These are phyloP conservation scores for Ectemnius cavifrons DNA, from an alignment of 2,888 invertebrate genomes.

Conservation along the genomic window DNA sequence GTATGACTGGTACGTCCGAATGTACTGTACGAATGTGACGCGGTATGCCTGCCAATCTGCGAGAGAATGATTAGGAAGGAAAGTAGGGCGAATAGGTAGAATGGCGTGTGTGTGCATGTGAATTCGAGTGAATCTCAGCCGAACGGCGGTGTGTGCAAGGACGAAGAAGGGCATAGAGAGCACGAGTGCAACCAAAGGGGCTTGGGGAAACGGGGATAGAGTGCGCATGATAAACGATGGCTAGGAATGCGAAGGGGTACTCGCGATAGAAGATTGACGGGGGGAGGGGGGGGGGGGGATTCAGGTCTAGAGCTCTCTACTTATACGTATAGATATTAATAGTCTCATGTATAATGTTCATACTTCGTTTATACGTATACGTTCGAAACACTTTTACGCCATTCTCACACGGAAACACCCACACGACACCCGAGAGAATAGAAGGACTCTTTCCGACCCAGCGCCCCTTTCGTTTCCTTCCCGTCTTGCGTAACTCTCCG, in stretches of 20 bases:
- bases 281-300: slow-evolving; percentile 32
- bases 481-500: slow-evolving; percentile 14
- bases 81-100: slow-evolving; percentile 22
- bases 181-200: neutral
- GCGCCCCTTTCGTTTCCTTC: slow-evolving; percentile 46
- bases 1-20: slow-evolving; percentile 3
- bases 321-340: slow-evolving; percentile 66
- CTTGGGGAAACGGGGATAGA: neutral
- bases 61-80: slow-evolving; percentile 36
- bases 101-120: neutral
- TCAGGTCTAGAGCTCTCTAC: slow-evolving; percentile 64
- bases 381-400: slow-evolving; percentile 56
- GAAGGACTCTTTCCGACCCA: slow-evolving; percentile 40
- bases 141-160: slow-evolving; percentile 23
- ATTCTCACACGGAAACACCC: slow-evolving; percentile 58
- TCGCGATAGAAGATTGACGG: neutral
- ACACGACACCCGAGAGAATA: slow-evolving; percentile 44
- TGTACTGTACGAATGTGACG: slow-evolving; percentile 5
- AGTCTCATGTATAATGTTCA: slow-evolving; percentile 63
- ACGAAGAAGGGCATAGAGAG: slow-evolving; percentile 14
- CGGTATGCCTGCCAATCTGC: slow-evolving; percentile 2
- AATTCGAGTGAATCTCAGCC: too few species aligned
- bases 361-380: slow-evolving; percentile 62
- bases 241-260: neutral
- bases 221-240: neutral